phyloP scores from a whole-genome alignment of 2,797 vertebrate genomes.

The Lithobates pipiens region DNA sequence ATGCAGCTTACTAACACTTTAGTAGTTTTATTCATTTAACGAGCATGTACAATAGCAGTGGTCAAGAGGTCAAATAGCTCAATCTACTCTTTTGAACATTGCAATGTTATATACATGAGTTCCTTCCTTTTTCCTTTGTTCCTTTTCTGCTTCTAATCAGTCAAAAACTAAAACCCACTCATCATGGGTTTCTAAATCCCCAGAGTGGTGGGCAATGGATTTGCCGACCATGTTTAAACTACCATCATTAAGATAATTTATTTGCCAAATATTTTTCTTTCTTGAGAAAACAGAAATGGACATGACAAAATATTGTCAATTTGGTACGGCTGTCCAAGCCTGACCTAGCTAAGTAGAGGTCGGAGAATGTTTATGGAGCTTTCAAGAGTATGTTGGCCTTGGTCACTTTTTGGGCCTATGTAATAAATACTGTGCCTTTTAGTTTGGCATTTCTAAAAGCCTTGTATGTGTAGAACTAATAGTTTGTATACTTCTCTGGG shows the following conservation, averaged over 20 bases:
- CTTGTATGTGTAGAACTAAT: too few relatives aligned
- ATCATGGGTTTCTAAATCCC: neutral
- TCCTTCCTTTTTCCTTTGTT: slow-evolving; percentile 13
- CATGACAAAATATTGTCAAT: slow-evolving; percentile 1
- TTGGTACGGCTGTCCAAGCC: slow-evolving; percentile 18
- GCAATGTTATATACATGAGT: neutral
- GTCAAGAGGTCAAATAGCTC: neutral
- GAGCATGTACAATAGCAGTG: neutral
- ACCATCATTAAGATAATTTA: slow-evolving; percentile 35
- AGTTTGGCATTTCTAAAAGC: too few relatives aligned
- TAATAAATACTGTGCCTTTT: too few relatives aligned
- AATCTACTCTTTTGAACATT: neutral
- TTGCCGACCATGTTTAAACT: neutral
- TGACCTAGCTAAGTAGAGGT: slow-evolving; percentile 1
- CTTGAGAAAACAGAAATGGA: slow-evolving; percentile 20
- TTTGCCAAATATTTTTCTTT: slow-evolving; percentile 40
- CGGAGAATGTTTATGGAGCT: slow-evolving; percentile 2
- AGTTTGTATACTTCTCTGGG: too few relatives aligned
- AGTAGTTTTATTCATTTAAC: neutral
- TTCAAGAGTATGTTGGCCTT: neutral
- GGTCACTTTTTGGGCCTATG: neutral
- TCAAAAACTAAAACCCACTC: neutral
- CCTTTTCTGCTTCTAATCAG: neutral
- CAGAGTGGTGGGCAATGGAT: neutral
- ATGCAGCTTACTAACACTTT: neutral